Base-by-base conservation (phyloP, 2,888 invertebrate genomes). In the Plutella xylostella region DNA sequence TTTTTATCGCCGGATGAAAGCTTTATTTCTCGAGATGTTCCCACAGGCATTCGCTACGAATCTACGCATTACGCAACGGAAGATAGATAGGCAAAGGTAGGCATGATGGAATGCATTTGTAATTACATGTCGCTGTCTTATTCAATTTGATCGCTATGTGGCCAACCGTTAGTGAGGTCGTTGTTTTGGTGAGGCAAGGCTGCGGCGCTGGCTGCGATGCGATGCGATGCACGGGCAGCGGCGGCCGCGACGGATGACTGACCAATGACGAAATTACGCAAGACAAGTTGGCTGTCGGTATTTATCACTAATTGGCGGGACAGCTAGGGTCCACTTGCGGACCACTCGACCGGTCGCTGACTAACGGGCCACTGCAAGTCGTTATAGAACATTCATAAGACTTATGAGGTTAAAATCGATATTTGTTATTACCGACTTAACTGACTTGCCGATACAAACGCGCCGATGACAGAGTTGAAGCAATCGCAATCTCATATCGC, bases 361-460 rank as follows among this genome's bases (percentile, higher is more conserved):
- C 51, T 72, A 78, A 80, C 76, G 79, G 78, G 51, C 60, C 58
- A 57, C 56, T 53, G 58, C 65, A 69, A 73, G 72, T 75, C 60
- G 72, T 75, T 73, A 72, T 64, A 64, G 61, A 67, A 70, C 42
- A 42, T 42, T 42, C 42, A 42, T 42, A 42, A 42, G 18, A 18
- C 20, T 42, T 19, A 31, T 42, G 30, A 42, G 42, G 30, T 31
- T 42, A 42, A 42, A 42, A 42, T 31, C 42, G 30, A 30, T 42
- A 22, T 39, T 37, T 39, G 39, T 39, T 25, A 39, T 39, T n/a
- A n/a, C n/a, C 25, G 25, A 39, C 5, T 22, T 9, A 37, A 37
- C 9, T 37, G 37, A 6, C 37, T n/a, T n/a, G n/a, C n/a, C n/a
- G n/a, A n/a, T n/a, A n/a, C n/a, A n/a, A n/a, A n/a, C n/a, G n/a